Percentiles rank a stretch among this genome's conserved stretches.
phyloP scores from a whole-genome alignment of 2,113 vertebrate species.

The Rhizomys pruinosus region DNA sequence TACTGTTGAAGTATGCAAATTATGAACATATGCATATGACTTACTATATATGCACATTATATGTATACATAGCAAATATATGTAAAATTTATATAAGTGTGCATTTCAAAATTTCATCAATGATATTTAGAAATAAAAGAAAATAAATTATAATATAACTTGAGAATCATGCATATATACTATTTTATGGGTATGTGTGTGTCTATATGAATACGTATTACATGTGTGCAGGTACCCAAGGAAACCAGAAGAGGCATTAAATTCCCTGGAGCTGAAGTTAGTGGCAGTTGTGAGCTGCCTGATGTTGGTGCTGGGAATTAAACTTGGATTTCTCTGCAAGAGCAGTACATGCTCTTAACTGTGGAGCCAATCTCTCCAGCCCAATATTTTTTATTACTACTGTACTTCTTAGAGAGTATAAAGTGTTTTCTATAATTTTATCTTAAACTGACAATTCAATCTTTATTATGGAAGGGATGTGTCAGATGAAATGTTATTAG shows the following conservation, averaged over 20 bases:
- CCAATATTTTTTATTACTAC: background rate
- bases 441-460: constrained; percentile 30
- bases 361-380: background rate
- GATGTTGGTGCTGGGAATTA: background rate
- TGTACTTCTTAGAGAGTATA: constrained; percentile 14
- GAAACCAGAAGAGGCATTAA: too few species aligned
- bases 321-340: background rate
- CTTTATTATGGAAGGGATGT: background rate
- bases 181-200: too few species aligned
- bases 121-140: background rate
- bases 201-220: background rate
- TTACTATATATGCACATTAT: background rate
- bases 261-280: too few species aligned
- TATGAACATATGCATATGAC: background rate
- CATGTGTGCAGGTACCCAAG: too few species aligned
- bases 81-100: background rate
- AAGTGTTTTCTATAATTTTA: background rate
- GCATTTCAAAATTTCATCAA: background rate
- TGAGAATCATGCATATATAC: background rate
- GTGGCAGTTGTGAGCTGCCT: background rate
- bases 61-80: background rate
- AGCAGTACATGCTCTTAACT: background rate
- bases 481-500: constrained; percentile 9
- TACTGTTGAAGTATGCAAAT: background rate
- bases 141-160: background rate